Conservation (phyloP, 2,888 invertebrate species). For the Macropis europaea region DNA sequence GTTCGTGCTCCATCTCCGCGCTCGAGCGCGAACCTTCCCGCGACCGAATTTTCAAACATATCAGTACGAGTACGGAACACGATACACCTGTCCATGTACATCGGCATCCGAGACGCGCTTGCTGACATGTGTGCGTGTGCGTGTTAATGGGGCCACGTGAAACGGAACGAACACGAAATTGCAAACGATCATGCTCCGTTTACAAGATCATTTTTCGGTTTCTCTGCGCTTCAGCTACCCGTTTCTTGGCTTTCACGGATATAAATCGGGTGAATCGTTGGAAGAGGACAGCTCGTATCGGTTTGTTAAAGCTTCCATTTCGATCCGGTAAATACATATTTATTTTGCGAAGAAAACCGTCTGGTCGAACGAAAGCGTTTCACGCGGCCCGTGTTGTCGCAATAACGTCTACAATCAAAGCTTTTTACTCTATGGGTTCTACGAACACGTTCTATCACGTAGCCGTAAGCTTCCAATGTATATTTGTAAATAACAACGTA, state of each 20-base stretch:
- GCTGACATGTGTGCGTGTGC: neutral
- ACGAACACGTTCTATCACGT: conserved; percentile 40
- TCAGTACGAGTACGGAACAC: conserved; percentile 56
- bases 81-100: conserved; percentile 38
- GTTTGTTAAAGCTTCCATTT: too few relatives aligned
- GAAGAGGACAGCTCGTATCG: too few relatives aligned
- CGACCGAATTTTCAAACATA: conserved; percentile 72
- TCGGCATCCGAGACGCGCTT: conserved; percentile 34
- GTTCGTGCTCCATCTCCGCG: conserved; percentile 37
- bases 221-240: too few relatives aligned
- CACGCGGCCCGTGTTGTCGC: conserved; percentile 48
- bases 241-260: too few relatives aligned
- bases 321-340: too few relatives aligned
- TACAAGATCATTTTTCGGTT: too few relatives aligned
- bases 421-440: conserved; percentile 62
- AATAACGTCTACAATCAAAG: conserved; percentile 72
- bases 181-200: too few relatives aligned
- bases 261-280: too few relatives aligned
- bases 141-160: conserved; percentile 4
- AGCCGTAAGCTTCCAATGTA: conserved; percentile 55
- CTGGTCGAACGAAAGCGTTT: conserved; percentile 17
- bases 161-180: neutral
- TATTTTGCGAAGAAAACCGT: too few relatives aligned
- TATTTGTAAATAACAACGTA: conserved; percentile 61
- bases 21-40: conserved; percentile 46